Evolutionary conservation across 2,113 vertebrate species (phyloP), one percentile per base, ranked within the genome.

Genomic region (Ciconia boyciana): DNA sequence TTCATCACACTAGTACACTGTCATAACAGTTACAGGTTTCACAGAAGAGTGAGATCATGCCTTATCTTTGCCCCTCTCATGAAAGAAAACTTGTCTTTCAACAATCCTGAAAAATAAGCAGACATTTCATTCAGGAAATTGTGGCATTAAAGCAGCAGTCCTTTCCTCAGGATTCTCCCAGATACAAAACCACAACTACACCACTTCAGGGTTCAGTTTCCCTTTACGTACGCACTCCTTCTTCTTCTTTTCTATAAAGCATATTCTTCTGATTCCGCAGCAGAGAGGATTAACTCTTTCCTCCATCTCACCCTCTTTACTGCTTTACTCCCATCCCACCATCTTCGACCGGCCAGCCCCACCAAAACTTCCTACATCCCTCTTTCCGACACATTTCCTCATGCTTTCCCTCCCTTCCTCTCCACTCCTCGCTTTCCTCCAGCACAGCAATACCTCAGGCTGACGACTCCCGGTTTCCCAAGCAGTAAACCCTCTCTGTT

Each of bases 161-260:
- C 46, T 72, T 46, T 39, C 58, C 72, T 41, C 4, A 0, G 62
- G 16, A 7, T 34, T 64, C 49, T 65, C 81, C 54, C 76, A 28
- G 39, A 20, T 4, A 8, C 44, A 60, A 16, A 71, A 6, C 29
- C 32, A 51, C 32, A 36, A 5, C 41, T 4, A 7, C 46, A 52
- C 1, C 11, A 4, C 72, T 19, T 34, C 36, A 5, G 36, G 28
- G 39, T 39, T 39, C 39, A 39, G 39, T 39, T 2, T 13, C 20
- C 66, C 22, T 39, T 16, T 3, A 9, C 10, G 0, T 0, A 2
- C 1, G 1, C 52, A 32, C 31, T 14, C 51, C 16, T 39, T 5
- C 51, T 57, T 16, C 70, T 46, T 16, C 70, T 46, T 16, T 29
- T 26, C 52, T 34, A 4, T 1, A 4, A 16, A 54, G 34, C 10